Conservation (phyloP, 2,888 invertebrate species). For the Holacanthella duospinosa region DNA sequence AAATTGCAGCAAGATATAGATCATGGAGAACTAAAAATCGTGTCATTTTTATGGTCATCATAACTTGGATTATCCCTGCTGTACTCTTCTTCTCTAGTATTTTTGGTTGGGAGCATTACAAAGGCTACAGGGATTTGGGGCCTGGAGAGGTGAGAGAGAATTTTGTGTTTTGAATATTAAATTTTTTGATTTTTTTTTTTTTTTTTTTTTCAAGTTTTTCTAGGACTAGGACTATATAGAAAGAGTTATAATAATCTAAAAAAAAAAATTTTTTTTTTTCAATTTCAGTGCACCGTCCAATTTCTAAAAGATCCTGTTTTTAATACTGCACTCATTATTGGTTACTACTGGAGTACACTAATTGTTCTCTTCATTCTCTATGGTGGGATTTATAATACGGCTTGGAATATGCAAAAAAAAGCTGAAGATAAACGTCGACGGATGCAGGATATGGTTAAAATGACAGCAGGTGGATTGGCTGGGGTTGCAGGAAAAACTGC, state of each 20-base stretch:
- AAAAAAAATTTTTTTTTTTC: too few relatives aligned
- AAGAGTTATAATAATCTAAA: too few relatives aligned
- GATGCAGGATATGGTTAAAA: conserved; percentile 87
- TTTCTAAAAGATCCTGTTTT: conserved; percentile 95
- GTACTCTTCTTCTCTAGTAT: conserved; percentile 94
- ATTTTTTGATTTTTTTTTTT: too few relatives aligned
- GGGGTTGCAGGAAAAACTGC: conserved; percentile 44
- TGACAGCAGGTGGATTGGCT: conserved; percentile 57
- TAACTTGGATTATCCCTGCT: conserved; percentile 94
- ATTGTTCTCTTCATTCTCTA: conserved; percentile 91
- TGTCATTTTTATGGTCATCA: conserved; percentile 79
- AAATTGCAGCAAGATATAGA: conserved; percentile 92
- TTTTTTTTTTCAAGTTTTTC: too few relatives aligned
- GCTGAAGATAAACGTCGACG: conserved; percentile 92
- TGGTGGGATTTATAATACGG: conserved; percentile 93
- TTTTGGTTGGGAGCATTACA: conserved; percentile 98
- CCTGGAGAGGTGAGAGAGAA: too few relatives aligned
- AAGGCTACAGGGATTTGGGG: conserved; percentile 75
- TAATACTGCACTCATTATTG: conserved; percentile 91
- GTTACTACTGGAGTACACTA: conserved; percentile 95
- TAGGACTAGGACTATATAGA: too few relatives aligned
- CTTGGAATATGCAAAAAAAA: conserved; percentile 93
- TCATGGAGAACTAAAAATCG: conserved; percentile 91
- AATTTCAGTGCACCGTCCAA: conserved; percentile 92
- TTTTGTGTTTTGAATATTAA: too few relatives aligned